A percentile compares a stretch with the other conserved stretches of the same genome.
phyloP scores from a whole-genome alignment of 1,140 invertebrate genomes.

The Anadara kagoshimensis region DNA sequence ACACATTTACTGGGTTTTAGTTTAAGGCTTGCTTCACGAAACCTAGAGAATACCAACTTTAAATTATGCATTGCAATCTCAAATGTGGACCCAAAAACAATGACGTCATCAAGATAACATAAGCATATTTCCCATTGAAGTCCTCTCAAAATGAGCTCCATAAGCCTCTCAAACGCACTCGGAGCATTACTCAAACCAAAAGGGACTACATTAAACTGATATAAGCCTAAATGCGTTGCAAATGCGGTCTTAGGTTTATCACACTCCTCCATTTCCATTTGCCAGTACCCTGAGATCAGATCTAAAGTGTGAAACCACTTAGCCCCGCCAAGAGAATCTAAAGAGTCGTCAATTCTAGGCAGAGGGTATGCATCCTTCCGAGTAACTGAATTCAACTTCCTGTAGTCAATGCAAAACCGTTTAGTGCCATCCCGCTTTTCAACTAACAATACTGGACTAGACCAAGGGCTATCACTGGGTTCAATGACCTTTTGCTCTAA shows the following conservation, averaged over 20 bases:
- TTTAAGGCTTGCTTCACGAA: constrained; percentile 16
- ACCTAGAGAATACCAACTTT: constrained; percentile 12
- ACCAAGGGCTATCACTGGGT: constrained; percentile 33
- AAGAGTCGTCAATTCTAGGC: background rate
- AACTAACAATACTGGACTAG: constrained; percentile 32
- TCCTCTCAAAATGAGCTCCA: constrained; percentile 45
- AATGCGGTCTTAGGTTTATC: constrained; percentile 37
- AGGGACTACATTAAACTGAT: constrained; percentile 41
- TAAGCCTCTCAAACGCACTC: constrained; percentile 52
- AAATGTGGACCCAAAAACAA: constrained; percentile 29
- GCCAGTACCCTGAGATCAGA: constrained; percentile 24
- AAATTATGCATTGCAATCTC: constrained; percentile 21
- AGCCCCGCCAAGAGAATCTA: background rate
- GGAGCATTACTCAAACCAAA: constrained; percentile 52
- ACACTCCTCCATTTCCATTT: constrained; percentile 22
- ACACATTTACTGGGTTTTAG: constrained; percentile 42
- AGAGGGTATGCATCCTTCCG: no score
- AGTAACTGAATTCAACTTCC: background rate
- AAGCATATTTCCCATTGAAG: constrained; percentile 23
- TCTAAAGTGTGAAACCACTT: constrained; percentile 29
- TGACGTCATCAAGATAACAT: constrained; percentile 45
- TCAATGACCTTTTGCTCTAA: constrained; percentile 32
- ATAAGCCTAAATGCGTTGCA: constrained; percentile 29
- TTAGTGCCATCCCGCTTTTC: constrained; percentile 41
- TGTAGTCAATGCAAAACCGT: constrained; percentile 32